These are phyloP conservation scores for Choreutis nemorana DNA, from an alignment of 2,888 invertebrate genomes.

Conservation along the genomic window DNA sequence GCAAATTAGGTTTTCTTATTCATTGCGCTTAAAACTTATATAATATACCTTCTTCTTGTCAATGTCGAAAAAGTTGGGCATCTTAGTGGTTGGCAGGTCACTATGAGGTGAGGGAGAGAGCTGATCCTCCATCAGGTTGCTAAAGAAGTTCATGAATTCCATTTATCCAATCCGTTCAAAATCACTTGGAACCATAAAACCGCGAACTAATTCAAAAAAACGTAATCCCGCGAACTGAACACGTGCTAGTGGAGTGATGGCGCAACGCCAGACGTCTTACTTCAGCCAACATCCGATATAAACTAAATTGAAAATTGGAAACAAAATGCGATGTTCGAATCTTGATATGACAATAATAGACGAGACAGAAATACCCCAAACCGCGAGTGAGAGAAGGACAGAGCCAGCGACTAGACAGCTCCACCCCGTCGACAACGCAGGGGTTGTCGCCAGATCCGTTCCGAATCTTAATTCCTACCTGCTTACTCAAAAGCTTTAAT, in stretches of 20 bases:
- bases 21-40: too few relatives aligned
- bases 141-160: conserved; percentile 55
- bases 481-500: conserved; percentile 29
- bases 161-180: conserved; percentile 21
- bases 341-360: conserved; percentile 65
- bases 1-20: too few relatives aligned
- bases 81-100: conserved; percentile 33
- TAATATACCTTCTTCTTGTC: conserved; percentile 53
- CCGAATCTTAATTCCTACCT: conserved; percentile 53
- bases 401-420: conserved; percentile 36
- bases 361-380: conserved; percentile 45
- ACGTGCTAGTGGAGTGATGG: conserved; percentile 46
- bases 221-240: conserved; percentile 29
- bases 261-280: conserved; percentile 53
- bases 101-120: conserved; percentile 26
- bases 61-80: conserved; percentile 56
- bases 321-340: conserved; percentile 64
- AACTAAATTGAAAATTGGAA: conserved; percentile 66
- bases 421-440: conserved; percentile 58
- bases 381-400: conserved; percentile 29
- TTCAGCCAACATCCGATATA: conserved; percentile 61
- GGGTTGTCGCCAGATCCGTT: conserved; percentile 61
- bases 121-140: conserved; percentile 44
- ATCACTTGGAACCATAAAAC: conserved; percentile 7
- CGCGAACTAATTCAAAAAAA: conserved; percentile 19